Conservation (phyloP, 2,888 invertebrate species). For the Phania funesta region DNA sequence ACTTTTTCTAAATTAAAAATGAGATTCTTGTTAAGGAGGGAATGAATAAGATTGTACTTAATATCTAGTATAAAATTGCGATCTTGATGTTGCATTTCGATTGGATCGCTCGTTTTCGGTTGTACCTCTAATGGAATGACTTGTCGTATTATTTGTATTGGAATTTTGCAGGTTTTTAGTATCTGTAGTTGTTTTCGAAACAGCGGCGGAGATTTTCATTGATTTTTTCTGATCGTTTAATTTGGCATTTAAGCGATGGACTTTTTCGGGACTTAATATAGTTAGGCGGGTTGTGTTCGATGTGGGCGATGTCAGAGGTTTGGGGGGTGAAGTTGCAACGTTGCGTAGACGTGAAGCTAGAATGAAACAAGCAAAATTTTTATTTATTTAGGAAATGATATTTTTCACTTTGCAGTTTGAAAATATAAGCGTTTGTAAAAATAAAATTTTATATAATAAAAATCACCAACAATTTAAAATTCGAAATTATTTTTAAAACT, state of each 20-base stretch:
- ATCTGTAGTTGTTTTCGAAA: constrained; percentile 16
- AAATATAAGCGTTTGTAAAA: too few species aligned
- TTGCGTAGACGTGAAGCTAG: constrained; percentile 62
- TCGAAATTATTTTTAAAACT: too few species aligned
- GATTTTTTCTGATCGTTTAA: constrained; percentile 77
- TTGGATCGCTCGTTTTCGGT: constrained; percentile 71
- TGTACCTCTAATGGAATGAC: constrained; percentile 56
- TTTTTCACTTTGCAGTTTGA: too few species aligned
- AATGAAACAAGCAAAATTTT: neutral
- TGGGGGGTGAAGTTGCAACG: constrained; percentile 51
- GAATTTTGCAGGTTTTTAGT: constrained; percentile 46
- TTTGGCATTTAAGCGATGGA: constrained; percentile 77
- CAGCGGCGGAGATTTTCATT: constrained; percentile 57
- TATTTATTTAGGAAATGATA: too few species aligned
- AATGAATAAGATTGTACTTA: constrained; percentile 45
- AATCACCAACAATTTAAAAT: too few species aligned
- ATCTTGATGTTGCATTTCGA: constrained; percentile 70
- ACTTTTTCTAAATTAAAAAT: constrained; percentile 16
- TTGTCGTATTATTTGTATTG: constrained; percentile 26
- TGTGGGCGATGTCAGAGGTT: constrained; percentile 40
- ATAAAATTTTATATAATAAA: too few species aligned
- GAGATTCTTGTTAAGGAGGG: constrained; percentile 57
- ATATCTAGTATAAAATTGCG: constrained; percentile 75
- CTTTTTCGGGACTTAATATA: constrained; percentile 79
- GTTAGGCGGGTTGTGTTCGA: constrained; percentile 73